Evolutionary conservation across 30 jellyfish, hydroid and myxozoan genomes (phyloP), one percentile per base, ranked within the genome.

Genomic region (Cassiopea andromeda): DNA sequence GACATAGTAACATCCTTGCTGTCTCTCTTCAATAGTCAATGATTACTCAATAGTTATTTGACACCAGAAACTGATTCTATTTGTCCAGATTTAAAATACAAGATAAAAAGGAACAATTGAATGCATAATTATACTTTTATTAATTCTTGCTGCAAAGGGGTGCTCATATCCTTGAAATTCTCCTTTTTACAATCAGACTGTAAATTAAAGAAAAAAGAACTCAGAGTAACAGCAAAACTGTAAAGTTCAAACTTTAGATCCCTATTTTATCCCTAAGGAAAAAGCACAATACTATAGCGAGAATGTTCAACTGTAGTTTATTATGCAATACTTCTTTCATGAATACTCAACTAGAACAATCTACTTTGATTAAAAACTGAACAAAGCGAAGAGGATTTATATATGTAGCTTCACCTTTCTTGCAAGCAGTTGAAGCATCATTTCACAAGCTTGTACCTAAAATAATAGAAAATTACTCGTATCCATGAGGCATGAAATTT

Each of bases 381-480:
- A 67, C 17, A 27, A 0, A 49, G n/a, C 47, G 7, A 27, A 46
- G 17, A 17, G 77, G 61, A 67, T 4, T 17, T 2, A 79, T 17
- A 50, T 49, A 54, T 3, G 43, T 64, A 2, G 15, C 73, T n/a
- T 1, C 49, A 93, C 98, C 98, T 87, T 87, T 69, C 89, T 82
- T 45, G 92, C 60, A 14, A 93, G 69, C 2, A 93, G 77, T 78
- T 80, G 87, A 54, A 48, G 18, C 85, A 87, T 48, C 97, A 93
- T 80, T 75, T 93, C 98, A 60, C 92, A 81, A 44, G 98, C 98
- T 82, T 93, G 93, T n/a, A 93, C 86, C 97, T 90, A 67, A 3
- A 81, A 73, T 70, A 69, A 69, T n/a, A n/a, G 8, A 15, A 38
- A 13, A 80, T 54, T 54, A 54, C 10, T 6, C 64, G 64, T 6